These are phyloP conservation scores for Sycophila texana DNA, from an alignment of 2,888 invertebrate species.

Conservation along the genomic window DNA sequence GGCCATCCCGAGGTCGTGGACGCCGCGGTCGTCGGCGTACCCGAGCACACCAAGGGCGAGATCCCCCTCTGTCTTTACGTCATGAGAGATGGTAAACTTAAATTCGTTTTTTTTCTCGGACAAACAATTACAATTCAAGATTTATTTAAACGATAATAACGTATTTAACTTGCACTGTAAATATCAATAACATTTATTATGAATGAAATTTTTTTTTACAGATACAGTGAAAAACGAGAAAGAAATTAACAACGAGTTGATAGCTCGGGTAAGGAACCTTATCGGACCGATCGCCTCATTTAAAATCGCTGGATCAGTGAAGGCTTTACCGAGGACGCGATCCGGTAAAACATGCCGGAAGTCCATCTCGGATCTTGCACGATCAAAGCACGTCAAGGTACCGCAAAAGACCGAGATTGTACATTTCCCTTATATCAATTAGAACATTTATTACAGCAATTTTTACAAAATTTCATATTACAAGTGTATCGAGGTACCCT, in stretches of 20 bases:
- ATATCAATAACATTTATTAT: too few relatives aligned
- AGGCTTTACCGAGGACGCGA: slow-evolving; percentile 90
- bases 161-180: too few relatives aligned
- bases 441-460: background rate
- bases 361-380: slow-evolving; percentile 89
- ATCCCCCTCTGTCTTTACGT: slow-evolving; percentile 93
- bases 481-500: too few relatives aligned
- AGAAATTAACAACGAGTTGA: slow-evolving; percentile 78
- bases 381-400: slow-evolving; percentile 86
- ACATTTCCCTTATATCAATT: background rate
- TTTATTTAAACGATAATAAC: too few relatives aligned
- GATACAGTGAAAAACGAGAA: slow-evolving; percentile 77
- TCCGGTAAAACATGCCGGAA: slow-evolving; percentile 91
- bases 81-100: slow-evolving; percentile 79
- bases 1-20: slow-evolving; percentile 91
- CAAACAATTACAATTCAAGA: too few relatives aligned
- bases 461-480: too few relatives aligned
- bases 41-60: slow-evolving; percentile 92
- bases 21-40: slow-evolving; percentile 92
- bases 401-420: background rate
- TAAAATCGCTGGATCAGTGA: slow-evolving; percentile 86
- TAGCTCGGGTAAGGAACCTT: slow-evolving; percentile 79
- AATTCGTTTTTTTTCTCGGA: background rate
- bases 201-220: slow-evolving; percentile 60
- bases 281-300: slow-evolving; percentile 95